These are phyloP conservation scores for Drosophila sulfurigaster DNA, from an alignment of 1,140 invertebrate species.

Conservation along the genomic window DNA sequence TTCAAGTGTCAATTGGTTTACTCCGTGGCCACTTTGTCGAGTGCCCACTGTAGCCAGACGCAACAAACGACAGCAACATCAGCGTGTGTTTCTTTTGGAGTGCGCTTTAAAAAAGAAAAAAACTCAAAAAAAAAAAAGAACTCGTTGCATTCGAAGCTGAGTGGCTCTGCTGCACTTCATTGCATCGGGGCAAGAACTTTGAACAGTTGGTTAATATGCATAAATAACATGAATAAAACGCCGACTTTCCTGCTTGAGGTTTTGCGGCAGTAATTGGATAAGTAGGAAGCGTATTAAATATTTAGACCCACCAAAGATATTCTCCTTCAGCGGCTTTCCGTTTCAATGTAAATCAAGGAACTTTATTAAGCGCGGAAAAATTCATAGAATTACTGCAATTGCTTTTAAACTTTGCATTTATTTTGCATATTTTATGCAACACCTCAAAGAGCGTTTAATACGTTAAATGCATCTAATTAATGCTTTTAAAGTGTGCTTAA, in stretches of 20 bases:
- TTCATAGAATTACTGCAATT: no score
- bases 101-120: conserved; percentile 23
- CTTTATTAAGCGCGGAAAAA: neutral
- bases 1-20: conserved; percentile 80
- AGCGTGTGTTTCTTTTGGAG: conserved; percentile 32
- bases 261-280: conserved; percentile 46
- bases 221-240: conserved; percentile 46
- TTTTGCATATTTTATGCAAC: no score
- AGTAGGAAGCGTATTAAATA: conserved; percentile 37
- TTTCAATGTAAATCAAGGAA: neutral
- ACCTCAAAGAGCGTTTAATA: no score
- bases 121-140: neutral
- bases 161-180: conserved; percentile 27
- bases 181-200: conserved; percentile 38
- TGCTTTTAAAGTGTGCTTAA: no score
- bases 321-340: neutral
- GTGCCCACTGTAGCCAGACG: conserved; percentile 44
- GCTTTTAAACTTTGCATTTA: no score
- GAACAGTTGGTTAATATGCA: conserved; percentile 44
- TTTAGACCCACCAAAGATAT: neutral
- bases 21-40: conserved; percentile 76
- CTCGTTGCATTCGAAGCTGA: conserved; percentile 26
- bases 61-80: neutral
- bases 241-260: conserved; percentile 29
- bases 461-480: no score